Percentiles rank a stretch among this genome's conserved stretches.
Evolutionary conservation across 2,888 invertebrate genomes (phyloP).

Genomic region (Zonitis immaculata): DNA sequence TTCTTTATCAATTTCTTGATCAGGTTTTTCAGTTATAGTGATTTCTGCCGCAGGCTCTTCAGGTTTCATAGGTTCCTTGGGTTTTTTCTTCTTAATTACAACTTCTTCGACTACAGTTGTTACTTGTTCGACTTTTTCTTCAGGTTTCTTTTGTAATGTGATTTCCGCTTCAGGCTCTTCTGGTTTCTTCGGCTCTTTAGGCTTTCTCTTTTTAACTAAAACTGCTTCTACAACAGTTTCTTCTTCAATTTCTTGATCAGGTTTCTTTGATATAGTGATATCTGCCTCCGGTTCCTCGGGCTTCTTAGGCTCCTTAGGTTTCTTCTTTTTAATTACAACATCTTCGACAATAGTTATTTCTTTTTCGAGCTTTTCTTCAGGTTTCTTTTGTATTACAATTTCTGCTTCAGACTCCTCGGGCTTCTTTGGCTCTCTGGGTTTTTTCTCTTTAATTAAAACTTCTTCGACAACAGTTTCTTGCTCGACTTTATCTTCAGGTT

Average conservation of each 20-base stretch:
- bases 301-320: slow-evolving; percentile 5
- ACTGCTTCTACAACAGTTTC: slow-evolving; percentile 3
- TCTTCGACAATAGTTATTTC: slow-evolving; percentile 24
- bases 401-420: slow-evolving; percentile 7
- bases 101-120: slow-evolving; percentile 25
- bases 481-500: slow-evolving; percentile 31
- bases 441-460: slow-evolving; percentile 24
- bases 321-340: slow-evolving; percentile 19
- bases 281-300: slow-evolving; percentile 4
- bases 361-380: slow-evolving; percentile 31
- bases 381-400: slow-evolving; percentile 24
- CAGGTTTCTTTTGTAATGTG: slow-evolving; percentile 38
- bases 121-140: slow-evolving; percentile 31
- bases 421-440: slow-evolving; percentile 13
- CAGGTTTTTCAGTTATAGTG: slow-evolving; percentile 25
- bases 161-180: slow-evolving; percentile 34
- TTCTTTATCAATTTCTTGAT: slow-evolving; percentile 26
- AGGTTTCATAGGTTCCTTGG: slow-evolving; percentile 13
- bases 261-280: slow-evolving; percentile 18
- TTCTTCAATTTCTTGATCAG: slow-evolving; percentile 31
- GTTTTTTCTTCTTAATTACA: slow-evolving; percentile 21
- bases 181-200: slow-evolving; percentile 27
- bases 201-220: slow-evolving; percentile 23
- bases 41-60: slow-evolving; percentile 10
- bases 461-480: slow-evolving; percentile 26